Evolutionary conservation across 2,113 vertebrate genomes (phyloP), one percentile per base, ranked within the genome.

Genomic region (Austrofundulus limnaeus): DNA sequence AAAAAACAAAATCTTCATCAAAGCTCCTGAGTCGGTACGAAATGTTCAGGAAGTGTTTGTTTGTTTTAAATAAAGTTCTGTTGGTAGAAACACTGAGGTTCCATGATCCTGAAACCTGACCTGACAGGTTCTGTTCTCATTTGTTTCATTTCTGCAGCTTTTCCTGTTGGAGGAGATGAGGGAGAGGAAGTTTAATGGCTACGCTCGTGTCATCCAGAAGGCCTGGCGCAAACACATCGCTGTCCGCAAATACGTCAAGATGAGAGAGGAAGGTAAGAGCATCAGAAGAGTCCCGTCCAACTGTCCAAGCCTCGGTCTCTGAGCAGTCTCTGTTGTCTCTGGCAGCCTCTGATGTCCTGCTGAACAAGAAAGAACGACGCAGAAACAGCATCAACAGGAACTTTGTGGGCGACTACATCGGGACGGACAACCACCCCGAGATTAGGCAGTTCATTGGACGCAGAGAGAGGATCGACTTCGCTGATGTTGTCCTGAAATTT

Each of bases 331-430:
- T 34, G 31, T 9, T 34, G 31, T 41, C 24, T 39, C 14, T 52
- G 51, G 23, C 60, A 95, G 94, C 94, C 0, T 95, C 93, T 0
- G 93, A 93, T 52, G 78, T 95, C 14, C 78, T 95, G 66, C 76
- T 95, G 72, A 94, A 94, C 84, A 93, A 92, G 79, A 95, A 95
- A 72, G 93, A 94, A n/a, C 83, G 94, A 0, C 76, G 93, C 17
- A 89, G 70, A 11, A 94, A 95, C 91, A 95, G 94, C 83, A 85
- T 95, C 45, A 95, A 95, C 80, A 88, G 94, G 24, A 94, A 94
- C 81, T 95, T 95, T 28, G 70, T 94, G 63, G 94, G 94, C 0
- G 94, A 95, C 68, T 95, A 95, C 83, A 87, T 95, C 0, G 93
- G 94, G 0, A 89, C 88, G 1, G 93, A 95, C 49, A 88, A 76